Base-by-base conservation (phyloP, 2,888 invertebrate species). In the Volucella zonaria region DNA sequence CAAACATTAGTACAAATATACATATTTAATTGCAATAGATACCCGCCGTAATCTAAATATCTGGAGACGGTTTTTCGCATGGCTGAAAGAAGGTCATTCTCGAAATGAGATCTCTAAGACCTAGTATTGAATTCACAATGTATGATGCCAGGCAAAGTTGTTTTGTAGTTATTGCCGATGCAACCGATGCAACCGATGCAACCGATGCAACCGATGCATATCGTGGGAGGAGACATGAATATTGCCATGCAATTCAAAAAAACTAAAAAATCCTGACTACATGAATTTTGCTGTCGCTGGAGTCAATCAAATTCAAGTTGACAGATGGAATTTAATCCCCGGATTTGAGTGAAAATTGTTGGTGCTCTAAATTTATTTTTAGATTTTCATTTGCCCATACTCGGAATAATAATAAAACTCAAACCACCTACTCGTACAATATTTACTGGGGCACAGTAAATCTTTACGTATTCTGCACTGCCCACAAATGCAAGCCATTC, bases 91-190 rank as follows among this genome's bases (percentile, higher is more conserved):
- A 77, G 85, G 81, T 71, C 80, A 64, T 77, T 85, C 85, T 85
- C 73, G 85, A 85, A 85, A 85, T 62, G 52, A 64, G 85, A 85
- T 85, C 85, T 81, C 49, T 73, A 56, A 59, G 64, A 40, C 58
- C 15, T 12, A 47, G 85, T 85, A 85, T 85, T 77, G 68, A 76
- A 73, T 85, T 77, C 64, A 77, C 68, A 64, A 59, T 81, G 62
- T 81, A 45, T 82, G 58, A 56, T 45, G 54, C 64, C 76, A 43
- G 68, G 73, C 76, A 81, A 85, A 81, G 85, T 81, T 80, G 73
- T 85, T 85, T 81, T 73, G 77, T 59, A 85, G 81, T 67, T 71
- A 76, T 77, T 81, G 47, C 54, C 71, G 77, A 81, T 81, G 67
- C 67, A 73, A 73, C 43, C 73, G 76, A 81, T 83, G 79, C 42